Evolutionary conservation across 1,140 invertebrate genomes (phyloP).

Genomic region (Eciton burchellii): DNA sequence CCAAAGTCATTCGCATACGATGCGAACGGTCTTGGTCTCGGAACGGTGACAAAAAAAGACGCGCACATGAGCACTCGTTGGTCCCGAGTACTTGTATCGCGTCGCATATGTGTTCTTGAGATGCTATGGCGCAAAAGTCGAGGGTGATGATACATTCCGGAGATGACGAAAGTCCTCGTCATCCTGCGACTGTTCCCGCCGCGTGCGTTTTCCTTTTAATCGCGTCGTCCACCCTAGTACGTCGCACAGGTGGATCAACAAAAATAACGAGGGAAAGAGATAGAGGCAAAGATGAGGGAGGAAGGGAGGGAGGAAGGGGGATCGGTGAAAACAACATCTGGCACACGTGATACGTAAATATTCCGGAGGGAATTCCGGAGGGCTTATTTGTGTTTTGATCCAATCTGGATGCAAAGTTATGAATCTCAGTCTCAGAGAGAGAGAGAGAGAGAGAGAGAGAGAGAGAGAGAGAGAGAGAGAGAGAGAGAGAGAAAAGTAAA

Average conservation of each 20-base stretch:
- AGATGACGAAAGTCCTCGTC: constrained; percentile 45
- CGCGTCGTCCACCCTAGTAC: constrained; percentile 22
- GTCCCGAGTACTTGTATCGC: constrained; percentile 47
- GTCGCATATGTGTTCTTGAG: constrained; percentile 61
- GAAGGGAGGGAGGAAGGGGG: not conserved
- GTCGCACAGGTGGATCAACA: constrained; percentile 57
- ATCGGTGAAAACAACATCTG: constrained; percentile 28
- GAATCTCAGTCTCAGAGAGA: constrained; percentile 20
- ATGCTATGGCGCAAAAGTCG: constrained; percentile 34
- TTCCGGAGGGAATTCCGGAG: constrained; percentile 10
- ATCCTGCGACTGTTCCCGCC: not conserved
- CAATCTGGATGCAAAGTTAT: constrained; percentile 20
- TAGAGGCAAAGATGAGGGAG: constrained; percentile 13
- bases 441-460: too few species aligned
- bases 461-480: too few species aligned
- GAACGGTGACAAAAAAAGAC: constrained; percentile 32
- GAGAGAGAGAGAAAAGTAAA: too few species aligned
- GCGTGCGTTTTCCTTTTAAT: constrained; percentile 61
- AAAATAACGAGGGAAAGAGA: constrained; percentile 23
- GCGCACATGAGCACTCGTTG: constrained; percentile 8
- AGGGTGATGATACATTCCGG: constrained; percentile 60
- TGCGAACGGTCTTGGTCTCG: constrained; percentile 14
- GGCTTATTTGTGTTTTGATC: constrained; percentile 41
- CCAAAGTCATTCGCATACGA: constrained; percentile 39
- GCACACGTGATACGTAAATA: constrained; percentile 33